Base-by-base conservation (phyloP, 2,888 invertebrate genomes). In the Adelognathus sp. region DNA sequence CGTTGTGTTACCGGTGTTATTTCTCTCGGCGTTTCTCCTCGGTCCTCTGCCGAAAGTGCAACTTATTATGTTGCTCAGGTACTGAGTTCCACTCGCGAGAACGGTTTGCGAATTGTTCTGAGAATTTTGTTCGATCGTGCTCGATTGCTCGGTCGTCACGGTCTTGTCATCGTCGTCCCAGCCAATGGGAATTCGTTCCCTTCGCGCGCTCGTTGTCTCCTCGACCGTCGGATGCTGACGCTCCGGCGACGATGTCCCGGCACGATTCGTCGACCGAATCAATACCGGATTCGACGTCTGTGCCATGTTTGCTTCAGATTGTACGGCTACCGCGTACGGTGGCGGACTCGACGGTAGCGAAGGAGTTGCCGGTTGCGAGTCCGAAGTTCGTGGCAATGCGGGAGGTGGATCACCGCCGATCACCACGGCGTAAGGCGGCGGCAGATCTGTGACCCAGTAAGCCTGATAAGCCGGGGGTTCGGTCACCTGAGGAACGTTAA, bases 351-450 rank as follows among this genome's bases (percentile, higher is more conserved):
- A 75, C 21, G 71, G 7, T 67, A 77, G 73, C 9, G 76, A 72
- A 52, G 41, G 27, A 7, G 18, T 39, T 4, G 24, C 16, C 18
- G 66, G 21, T 27, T 72, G 61, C 11, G 67, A 14, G 46, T 67
- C 61, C 7, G 60, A 18, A 18, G 36, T 24, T 64, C 58, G 71
- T 24, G 24, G 39, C 9, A 50, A 41, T 5, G 52, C 66, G 9
- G 50, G 76, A 5, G 66, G 54, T 46, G 61, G 70, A 9, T 81
- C 83, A 21, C 54, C 69, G 2, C 79, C 76, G 2, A 83, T 63
- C 16, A 84, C 84, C 18, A 81, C 82, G 4, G 85, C 77, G 50
- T 88, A 88, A 0, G 88, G 81, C 16, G 88, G 88, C 18, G 88
- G 88, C 46, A 87, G 54, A 72, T 88, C 88, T 1, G 83, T 79